Evolutionary conservation across 2,888 invertebrate species (phyloP).

Genomic region (Caenorhabditis sinica): DNA sequence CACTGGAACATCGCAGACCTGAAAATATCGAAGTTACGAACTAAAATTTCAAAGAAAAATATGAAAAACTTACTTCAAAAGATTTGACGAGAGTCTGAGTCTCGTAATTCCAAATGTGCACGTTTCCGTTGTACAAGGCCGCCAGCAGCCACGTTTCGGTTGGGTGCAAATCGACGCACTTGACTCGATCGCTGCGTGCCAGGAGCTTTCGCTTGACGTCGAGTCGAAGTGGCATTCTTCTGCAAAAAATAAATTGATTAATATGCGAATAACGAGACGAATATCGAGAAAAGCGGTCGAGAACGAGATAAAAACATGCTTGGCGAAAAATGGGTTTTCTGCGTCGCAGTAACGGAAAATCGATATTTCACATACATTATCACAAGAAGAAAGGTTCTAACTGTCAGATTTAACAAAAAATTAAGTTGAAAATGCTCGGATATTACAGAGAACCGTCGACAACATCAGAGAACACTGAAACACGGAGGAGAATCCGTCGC

Average conservation of each 20-base stretch:
- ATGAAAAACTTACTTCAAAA: constrained; percentile 86
- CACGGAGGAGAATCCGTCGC: constrained; percentile 51
- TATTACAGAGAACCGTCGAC: constrained; percentile 35
- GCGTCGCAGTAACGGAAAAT: background rate
- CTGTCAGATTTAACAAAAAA: background rate
- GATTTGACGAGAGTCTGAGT: constrained; percentile 88
- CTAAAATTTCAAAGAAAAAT: constrained; percentile 1
- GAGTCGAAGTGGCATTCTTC: constrained; percentile 90
- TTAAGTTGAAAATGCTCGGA: background rate
- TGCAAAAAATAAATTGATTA: constrained; percentile 1
- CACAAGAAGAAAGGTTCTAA: background rate
- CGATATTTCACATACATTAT: background rate
- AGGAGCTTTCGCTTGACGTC: constrained; percentile 98
- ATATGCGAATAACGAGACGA: background rate
- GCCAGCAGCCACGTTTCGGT: constrained; percentile 99
- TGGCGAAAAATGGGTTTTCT: background rate
- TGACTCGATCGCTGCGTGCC: constrained; percentile 96
- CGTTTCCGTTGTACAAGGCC: constrained; percentile 98
- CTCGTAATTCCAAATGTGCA: constrained; percentile 99
- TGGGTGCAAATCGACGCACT: constrained; percentile 95
- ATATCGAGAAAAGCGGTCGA: background rate
- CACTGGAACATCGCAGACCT: constrained; percentile 95
- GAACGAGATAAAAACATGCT: background rate
- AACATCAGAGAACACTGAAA: constrained; percentile 53
- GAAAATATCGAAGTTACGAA: constrained; percentile 74